These are phyloP conservation scores for Pammene aurita DNA, from an alignment of 2,888 invertebrate species.

Conservation along the genomic window DNA sequence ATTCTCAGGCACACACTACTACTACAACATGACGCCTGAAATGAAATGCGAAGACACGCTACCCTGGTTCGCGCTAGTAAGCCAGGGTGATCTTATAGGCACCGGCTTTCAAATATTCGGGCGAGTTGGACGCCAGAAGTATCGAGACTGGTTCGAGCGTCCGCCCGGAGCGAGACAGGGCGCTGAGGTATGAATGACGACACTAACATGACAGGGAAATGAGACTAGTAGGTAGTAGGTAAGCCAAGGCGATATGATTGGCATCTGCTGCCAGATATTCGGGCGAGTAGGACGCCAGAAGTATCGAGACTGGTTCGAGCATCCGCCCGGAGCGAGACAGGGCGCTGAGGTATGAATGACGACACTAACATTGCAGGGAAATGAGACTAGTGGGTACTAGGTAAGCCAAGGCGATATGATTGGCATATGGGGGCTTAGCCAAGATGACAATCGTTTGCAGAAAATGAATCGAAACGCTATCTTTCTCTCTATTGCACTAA, in stretches of 20 bases:
- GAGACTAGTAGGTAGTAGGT: constrained; percentile 46
- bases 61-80: constrained; percentile 59
- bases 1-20: constrained; percentile 45
- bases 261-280: constrained; percentile 57
- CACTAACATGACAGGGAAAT: background rate
- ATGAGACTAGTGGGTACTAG: constrained; percentile 42
- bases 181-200: constrained; percentile 34
- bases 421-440: no score
- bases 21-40: constrained; percentile 57
- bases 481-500: no score
- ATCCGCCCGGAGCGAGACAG: constrained; percentile 43
- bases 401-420: constrained; percentile 55
- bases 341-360: constrained; percentile 37
- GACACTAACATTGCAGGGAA: background rate
- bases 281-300: constrained; percentile 48
- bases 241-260: constrained; percentile 55
- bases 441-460: no score
- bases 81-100: constrained; percentile 57
- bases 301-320: constrained; percentile 56
- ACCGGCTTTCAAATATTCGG: constrained; percentile 59
- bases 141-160: constrained; percentile 55
- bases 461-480: no score
- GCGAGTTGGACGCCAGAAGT: constrained; percentile 43
- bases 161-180: constrained; percentile 44
- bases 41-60: constrained; percentile 56